Base-by-base conservation (phyloP, 2,797 vertebrate genomes). In the Silurus aristotelis region DNA sequence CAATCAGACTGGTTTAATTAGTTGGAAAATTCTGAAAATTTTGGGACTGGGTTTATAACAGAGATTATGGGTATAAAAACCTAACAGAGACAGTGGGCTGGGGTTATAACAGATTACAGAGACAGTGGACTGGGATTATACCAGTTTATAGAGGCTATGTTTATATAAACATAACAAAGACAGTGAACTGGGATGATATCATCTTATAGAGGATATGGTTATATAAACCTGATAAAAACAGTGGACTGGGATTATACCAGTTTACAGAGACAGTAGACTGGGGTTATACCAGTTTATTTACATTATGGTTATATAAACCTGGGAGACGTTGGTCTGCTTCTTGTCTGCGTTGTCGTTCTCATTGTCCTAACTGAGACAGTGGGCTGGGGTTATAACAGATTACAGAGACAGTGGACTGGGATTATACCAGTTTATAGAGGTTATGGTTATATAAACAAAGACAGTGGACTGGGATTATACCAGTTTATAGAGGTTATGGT, bases 261-360 rank as follows among this genome's bases (percentile, higher is more conserved):
- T 66, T 17, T 31, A 31, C 14, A 31, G 2, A 68, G 13, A 10
- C 12, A 14, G 5, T 67, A 9, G 13, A 31, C 27, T 31, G 66
- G 66, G 14, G 3, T 68, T 15, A 68, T 14, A 5, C 27, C 15
- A 52, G 48, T 52, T 52, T 52, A 52, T 52, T 52, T 52, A 52
- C 6, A 52, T 48, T n/a, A 46, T n/a, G 38, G 6, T 63, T 17
- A 8, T 63, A 66, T 31, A 58, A 38, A 73, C 98, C 97, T 99
- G 96, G 0, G 95, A 95, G 86, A 96, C 0, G 19, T 94, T 94
- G 56, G 95, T 94, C 88, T 93, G 95, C 0, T 93, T 93, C 86
- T 96, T 96, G 92, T 97, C 96, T 0, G 95, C 91, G 64, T 98
- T 97, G 0, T 94, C 90, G 0, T 98, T 83, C 81, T 94, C 90